Percentiles rank a stretch among this genome's conserved stretches.
Conservation (phyloP, 1,140 invertebrate species). For the Drosophila busckii region DNA sequence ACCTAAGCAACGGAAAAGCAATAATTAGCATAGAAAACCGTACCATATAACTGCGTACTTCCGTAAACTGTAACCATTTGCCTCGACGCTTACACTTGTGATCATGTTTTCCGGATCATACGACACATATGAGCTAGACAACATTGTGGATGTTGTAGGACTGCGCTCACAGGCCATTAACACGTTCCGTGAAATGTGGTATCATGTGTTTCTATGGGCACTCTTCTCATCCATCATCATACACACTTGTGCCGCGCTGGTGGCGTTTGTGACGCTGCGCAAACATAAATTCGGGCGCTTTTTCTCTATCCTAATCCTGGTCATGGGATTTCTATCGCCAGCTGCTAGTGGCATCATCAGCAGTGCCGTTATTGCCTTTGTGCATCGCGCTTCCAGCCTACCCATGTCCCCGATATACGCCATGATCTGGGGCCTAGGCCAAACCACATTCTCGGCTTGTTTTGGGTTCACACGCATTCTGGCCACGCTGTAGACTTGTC, state of each 20-base stretch:
- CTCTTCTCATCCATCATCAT: constrained; percentile 95
- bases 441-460: constrained; percentile 92
- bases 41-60: constrained; percentile 7
- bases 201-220: constrained; percentile 93
- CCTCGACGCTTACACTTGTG: neutral
- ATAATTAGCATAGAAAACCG: constrained; percentile 40
- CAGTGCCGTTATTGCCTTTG: constrained; percentile 95
- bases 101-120: constrained; percentile 80
- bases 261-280: constrained; percentile 92
- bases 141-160: constrained; percentile 83
- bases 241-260: constrained; percentile 92
- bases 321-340: constrained; percentile 92
- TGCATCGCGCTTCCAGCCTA: constrained; percentile 92
- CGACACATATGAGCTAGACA: constrained; percentile 82
- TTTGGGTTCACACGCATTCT: constrained; percentile 95
- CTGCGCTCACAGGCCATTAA: constrained; percentile 82
- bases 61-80: constrained; percentile 5
- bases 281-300: constrained; percentile 97
- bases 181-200: constrained; percentile 95
- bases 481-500: constrained; percentile 84
- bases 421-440: constrained; percentile 94
- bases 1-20: constrained; percentile 46
- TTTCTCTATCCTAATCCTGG: constrained; percentile 91
- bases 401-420: constrained; percentile 94
- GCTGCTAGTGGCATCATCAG: constrained; percentile 92